phyloP scores from a whole-genome alignment of 1,140 invertebrate species.

The Physella acuta region DNA sequence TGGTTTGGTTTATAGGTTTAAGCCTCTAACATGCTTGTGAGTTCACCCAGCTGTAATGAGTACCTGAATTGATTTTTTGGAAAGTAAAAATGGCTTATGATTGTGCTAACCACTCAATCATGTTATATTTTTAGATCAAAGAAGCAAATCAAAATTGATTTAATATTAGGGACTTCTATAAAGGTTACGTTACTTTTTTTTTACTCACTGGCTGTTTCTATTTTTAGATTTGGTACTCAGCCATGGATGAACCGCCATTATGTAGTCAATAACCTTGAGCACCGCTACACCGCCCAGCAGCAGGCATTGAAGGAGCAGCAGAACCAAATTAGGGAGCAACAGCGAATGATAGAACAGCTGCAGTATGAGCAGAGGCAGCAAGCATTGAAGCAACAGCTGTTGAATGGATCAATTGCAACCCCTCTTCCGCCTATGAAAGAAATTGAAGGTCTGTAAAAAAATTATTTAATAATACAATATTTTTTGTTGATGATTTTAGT shows the following conservation, averaged over 20 bases:
- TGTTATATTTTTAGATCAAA: background rate
- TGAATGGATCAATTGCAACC: background rate
- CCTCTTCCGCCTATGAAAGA: background rate
- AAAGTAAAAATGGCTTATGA: background rate
- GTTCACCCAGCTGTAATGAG: too few species aligned
- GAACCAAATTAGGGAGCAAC: conserved; percentile 53
- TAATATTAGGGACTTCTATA: background rate
- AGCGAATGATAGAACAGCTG: conserved; percentile 54
- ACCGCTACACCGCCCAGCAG: conserved; percentile 56
- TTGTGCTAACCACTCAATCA: background rate
- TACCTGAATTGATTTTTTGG: too few species aligned
- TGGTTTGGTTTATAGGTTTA: too few species aligned
- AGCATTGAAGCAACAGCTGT: conserved; percentile 30
- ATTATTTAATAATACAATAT: too few species aligned
- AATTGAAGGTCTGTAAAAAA: conserved; percentile 16
- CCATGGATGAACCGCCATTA: conserved; percentile 49
- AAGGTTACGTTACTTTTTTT: background rate
- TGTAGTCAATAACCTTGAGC: conserved; percentile 50
- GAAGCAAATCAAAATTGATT: background rate
- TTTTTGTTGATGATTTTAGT: too few species aligned
- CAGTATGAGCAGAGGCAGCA: conserved; percentile 47
- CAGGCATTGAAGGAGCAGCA: conserved; percentile 53
- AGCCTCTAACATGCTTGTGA: too few species aligned
- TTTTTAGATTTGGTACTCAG: conserved; percentile 37
- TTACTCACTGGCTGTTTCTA: too few species aligned